Evolutionary conservation across 2,888 invertebrate species (phyloP).

Genomic region (Orthonevra nobilis): DNA sequence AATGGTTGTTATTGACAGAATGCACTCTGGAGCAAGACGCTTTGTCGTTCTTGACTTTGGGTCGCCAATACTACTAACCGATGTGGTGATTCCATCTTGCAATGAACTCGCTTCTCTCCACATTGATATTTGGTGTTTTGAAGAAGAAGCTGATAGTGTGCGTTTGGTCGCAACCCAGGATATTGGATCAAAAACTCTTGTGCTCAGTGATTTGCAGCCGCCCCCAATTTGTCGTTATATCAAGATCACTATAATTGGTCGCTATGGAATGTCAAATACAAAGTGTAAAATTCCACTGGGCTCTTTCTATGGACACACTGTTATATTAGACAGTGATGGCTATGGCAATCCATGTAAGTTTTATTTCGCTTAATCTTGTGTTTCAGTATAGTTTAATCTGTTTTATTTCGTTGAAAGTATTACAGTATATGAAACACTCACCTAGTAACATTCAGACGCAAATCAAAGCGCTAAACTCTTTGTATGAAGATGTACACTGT

Average conservation of each 20-base stretch:
- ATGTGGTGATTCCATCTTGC: conserved; percentile 90
- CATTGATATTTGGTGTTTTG: conserved; percentile 93
- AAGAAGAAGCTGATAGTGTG: conserved; percentile 92
- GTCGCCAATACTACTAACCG: conserved; percentile 91
- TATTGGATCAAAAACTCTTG: conserved; percentile 91
- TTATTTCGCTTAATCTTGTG: neutral
- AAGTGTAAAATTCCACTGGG: conserved; percentile 95
- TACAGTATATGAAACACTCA: conserved; percentile 76
- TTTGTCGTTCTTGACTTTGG: conserved; percentile 96
- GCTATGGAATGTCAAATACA: conserved; percentile 94
- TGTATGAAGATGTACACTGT: conserved; percentile 90
- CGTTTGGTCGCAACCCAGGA: conserved; percentile 92
- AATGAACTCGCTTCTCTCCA: conserved; percentile 91
- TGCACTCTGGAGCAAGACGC: conserved; percentile 96
- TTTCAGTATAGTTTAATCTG: neutral
- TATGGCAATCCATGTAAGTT: conserved; percentile 76
- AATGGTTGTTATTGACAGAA: conserved; percentile 92
- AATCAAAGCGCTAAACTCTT: conserved; percentile 84
- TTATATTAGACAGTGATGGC: conserved; percentile 85
- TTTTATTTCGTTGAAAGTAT: conserved; percentile 59
- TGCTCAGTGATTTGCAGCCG: conserved; percentile 94
- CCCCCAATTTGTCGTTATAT: conserved; percentile 93
- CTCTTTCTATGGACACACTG: conserved; percentile 95
- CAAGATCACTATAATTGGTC: conserved; percentile 95
- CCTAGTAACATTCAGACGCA: conserved; percentile 80